Percentiles rank a stretch among this genome's conserved stretches.
Evolutionary conservation across 2,113 vertebrate species (phyloP).

Genomic region (Melospiza melodia): DNA sequence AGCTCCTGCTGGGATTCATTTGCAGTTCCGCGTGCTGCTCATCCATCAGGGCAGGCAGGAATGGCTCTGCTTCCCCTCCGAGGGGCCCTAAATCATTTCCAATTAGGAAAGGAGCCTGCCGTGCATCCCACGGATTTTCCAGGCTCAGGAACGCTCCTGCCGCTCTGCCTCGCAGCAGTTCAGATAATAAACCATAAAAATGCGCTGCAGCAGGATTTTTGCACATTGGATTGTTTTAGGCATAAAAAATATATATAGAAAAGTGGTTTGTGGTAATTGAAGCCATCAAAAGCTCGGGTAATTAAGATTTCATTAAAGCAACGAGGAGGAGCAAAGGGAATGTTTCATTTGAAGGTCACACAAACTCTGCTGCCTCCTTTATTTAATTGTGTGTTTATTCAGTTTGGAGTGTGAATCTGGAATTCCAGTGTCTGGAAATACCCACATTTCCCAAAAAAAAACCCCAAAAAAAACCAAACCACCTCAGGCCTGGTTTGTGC

Average conservation of each 20-base stretch:
- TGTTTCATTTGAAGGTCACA: neutral
- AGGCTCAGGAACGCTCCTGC: neutral
- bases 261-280: neutral
- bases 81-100: neutral
- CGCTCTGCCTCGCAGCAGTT: neutral
- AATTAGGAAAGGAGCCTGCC: neutral
- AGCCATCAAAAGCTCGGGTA: neutral
- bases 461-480: neutral
- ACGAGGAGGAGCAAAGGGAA: neutral
- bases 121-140: rapidly evolving
- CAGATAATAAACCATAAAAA: neutral
- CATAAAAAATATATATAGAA: neutral
- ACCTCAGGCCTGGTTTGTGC: neutral
- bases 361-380: neutral
- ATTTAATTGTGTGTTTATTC: neutral
- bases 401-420: neutral
- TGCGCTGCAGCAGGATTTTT: neutral
- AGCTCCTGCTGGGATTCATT: neutral
- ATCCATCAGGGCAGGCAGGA: rapidly evolving
- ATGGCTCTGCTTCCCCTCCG: neutral
- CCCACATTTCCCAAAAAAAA: neutral
- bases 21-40: rapidly evolving
- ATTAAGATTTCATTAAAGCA: neutral
- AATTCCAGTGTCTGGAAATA: neutral
- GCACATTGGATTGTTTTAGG: neutral